A percentile compares a stretch with the other conserved stretches of the same genome.
Conservation (phyloP, 2,797 vertebrate species). For the Coluber constrictor region DNA sequence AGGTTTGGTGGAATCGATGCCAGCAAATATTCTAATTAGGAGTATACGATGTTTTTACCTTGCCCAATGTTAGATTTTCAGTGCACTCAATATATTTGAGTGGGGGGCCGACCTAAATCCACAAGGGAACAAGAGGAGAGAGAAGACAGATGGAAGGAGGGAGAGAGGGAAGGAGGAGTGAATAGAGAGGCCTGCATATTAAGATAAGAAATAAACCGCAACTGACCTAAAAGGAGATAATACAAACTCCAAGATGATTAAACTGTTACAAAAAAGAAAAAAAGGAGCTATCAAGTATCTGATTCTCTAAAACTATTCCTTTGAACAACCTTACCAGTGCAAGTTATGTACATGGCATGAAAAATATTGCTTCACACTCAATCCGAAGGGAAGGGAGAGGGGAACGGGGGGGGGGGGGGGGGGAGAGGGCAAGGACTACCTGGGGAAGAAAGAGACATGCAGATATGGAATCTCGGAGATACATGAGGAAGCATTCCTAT, state of each 20-base stretch:
- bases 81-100: conserved; percentile 16
- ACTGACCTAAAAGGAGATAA: conserved; percentile 35
- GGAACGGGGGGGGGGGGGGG: too few relatives aligned
- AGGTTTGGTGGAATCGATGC: background rate
- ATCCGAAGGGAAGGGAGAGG: conserved; percentile 20
- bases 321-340: conserved; percentile 69
- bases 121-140: background rate
- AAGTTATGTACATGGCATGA: conserved; percentile 71
- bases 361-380: conserved; percentile 75
- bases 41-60: conserved; percentile 36
- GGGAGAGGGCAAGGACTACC: background rate
- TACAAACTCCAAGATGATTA: conserved; percentile 60
- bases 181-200: conserved; percentile 42
- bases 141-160: fast-evolving
- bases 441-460: conserved; percentile 67
- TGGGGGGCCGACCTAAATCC: background rate
- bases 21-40: conserved; percentile 32
- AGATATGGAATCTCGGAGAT: conserved; percentile 41
- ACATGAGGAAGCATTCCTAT: conserved; percentile 39
- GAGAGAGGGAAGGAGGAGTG: conserved; percentile 36
- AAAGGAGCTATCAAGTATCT: conserved; percentile 63
- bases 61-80: conserved; percentile 39
- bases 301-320: conserved; percentile 69
- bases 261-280: conserved; percentile 68
- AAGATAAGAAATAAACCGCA: conserved; percentile 22